Base-by-base conservation (phyloP, 2,888 invertebrate genomes). In the Drosophila tanythrix region DNA sequence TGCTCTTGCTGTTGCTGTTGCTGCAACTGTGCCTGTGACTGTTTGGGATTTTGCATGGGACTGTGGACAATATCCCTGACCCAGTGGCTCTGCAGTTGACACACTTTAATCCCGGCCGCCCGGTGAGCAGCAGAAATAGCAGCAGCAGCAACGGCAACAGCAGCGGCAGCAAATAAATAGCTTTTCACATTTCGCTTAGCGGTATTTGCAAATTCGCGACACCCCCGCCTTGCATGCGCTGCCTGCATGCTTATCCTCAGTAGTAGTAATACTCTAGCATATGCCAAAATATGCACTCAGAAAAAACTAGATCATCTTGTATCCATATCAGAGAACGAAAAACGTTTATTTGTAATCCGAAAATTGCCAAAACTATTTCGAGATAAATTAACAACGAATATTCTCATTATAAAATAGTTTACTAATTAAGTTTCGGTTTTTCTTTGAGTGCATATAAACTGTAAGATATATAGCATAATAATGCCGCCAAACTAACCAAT, bases 171-270 rank as follows among this genome's bases (percentile, higher is more conserved):
- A 89, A 90, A 87, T 87, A 90, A 87, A 87, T 87, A 89, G 79
- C 85, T 72, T 90, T 87, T 89, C 82, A 75, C 74, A 89, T 87
- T 90, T 89, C 88, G 80, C 85, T 87, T 89, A 90, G 76, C 88
- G 59, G 74, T 84, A 86, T 69, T 71, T 76, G 63, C 74, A 69
- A 55, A 52, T 11, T 35, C 18, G 11, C 25, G 6, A 18, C 60
- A 43, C 52, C 52, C 11, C 36, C 33, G 33, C 51, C 46, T 31
- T 31, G 69, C 71, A 55, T 66, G 71, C 38, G 38, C 55, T 55
- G 69, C 74, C 69, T 63, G 74, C 78, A 77, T 74, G 84, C 11
- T 8, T 56, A 72, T 70, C 71, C 79, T 67, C 62, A 79, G 52
- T 29, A 38, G 52, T 29, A 38, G 51, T 52, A 56, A 46, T 35